Base-by-base conservation (phyloP, 1,140 invertebrate genomes). In the Riptortus pedestris region DNA sequence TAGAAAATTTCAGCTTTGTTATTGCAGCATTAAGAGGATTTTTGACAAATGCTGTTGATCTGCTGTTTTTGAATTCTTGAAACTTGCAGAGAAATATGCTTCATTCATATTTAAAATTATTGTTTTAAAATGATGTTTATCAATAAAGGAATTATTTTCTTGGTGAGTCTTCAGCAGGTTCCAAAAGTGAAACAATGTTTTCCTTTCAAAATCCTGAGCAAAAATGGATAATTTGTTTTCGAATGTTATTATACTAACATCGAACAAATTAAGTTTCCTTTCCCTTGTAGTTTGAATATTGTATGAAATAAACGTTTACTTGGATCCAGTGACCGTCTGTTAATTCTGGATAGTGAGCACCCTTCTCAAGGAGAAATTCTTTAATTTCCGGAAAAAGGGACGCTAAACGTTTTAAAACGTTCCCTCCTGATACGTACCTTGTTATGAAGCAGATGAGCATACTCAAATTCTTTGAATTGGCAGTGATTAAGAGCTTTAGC, bases 271-370 rank as follows among this genome's bases (percentile, higher is more conserved):
- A 43, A n/a, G 67, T 69, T 71, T 67, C 67, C 68, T 62, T 68
- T 71, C 58, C 65, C 67, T 67, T 71, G 65, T 48, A 69, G 68
- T 67, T 72, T 73, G 59, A 64, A 45, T 71, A 72, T 72, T 68
- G 64, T n/a, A 72, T 67, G 63, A 72, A 68, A 65, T 70, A 67
- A 63, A 71, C 68, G 67, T 72, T 72, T n/a, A n/a, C n/a, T 71
- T 71, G 70, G 59, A 72, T 61, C 69, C 70, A 72, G 63, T 69
- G 67, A 62, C 72, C 68, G 63, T 71, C 62, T 63, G 61, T 63
- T 65, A 72, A 67, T 70, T 73, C 69, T 48, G 67, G 66, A 64
- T 71, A 64, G 38, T 64, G 59, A 70, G 71, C 67, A 64, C 65
- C 66, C 67, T 71, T 71, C 65, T 72, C 66, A 68, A 62, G 64